Base-by-base conservation (phyloP, 2,113 vertebrate species). In the Ammodytes marinus region DNA sequence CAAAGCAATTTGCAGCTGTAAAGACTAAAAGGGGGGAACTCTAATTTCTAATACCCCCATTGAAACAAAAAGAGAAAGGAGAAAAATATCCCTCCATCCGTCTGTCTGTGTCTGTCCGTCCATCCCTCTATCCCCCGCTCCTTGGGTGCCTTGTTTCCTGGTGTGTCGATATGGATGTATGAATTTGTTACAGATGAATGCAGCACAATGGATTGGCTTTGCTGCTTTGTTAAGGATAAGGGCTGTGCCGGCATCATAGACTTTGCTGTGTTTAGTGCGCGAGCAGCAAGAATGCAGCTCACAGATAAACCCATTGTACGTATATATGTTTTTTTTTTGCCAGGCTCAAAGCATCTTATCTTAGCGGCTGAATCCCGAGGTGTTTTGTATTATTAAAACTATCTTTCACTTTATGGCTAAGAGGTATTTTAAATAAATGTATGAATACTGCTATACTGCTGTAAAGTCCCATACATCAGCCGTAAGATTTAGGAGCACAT, bases 1-100 rank as follows among this genome's bases (percentile, higher is more conserved):
- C 92, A 94, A 95, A 93, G 92, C 95, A 93, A 94, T 95, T 95
- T 93, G 91, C 90, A 92, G 93, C 90, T 88, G 85, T 93, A 91
- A 92, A 93, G 92, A 93, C 79, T 63, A 82, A 66, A 43, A 42
- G 67, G 57, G 84, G 57, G 84, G 68, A 54, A 52, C 68, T 86
- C 81, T 88, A 87, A 92, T 93, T 91, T 83, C 83, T 86, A 90
- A 92, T 86, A 82, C 90, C 82, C 80, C 81, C 57, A 69, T 74
- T 19, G 58, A 92, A 88, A 92, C 76, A 83, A 82, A 90, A 84
- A 70, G 50, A 78, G 70, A 83, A 27, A 86, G 71, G 60, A 83
- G 85, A 86, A 80, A 80, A 74, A 54, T 84, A 89, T 86, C 80
- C 88, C 66, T 84, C 76, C 76, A 79, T 89, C 82, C 71, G 73